These are phyloP conservation scores for Virgularia gustaviana DNA, from an alignment of 92 coral and sea anemone genomes.

Conservation along the genomic window DNA sequence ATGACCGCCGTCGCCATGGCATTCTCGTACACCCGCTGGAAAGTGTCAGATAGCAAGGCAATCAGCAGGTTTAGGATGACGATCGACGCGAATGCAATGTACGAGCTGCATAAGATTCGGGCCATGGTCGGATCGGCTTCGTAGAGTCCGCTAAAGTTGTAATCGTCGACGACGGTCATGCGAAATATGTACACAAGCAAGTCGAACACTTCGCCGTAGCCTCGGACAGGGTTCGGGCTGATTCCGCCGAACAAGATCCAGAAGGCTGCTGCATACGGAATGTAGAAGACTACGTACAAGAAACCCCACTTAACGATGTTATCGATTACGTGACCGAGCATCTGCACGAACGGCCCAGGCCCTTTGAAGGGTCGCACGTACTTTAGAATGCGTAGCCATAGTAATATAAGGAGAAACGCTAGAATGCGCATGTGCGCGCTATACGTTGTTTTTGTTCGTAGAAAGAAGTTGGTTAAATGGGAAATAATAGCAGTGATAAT, in stretches of 20 bases:
- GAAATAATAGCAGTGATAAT: slow-evolving; percentile 63
- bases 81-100: slow-evolving; percentile 85
- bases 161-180: slow-evolving; percentile 94
- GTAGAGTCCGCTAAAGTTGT: slow-evolving; percentile 69
- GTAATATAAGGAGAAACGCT: slow-evolving; percentile 66
- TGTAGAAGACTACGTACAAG: slow-evolving; percentile 76
- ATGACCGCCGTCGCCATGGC: slow-evolving; percentile 94
- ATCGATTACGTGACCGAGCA: slow-evolving; percentile 78
- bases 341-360: slow-evolving; percentile 88
- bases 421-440: slow-evolving; percentile 59
- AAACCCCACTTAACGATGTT: slow-evolving; percentile 80
- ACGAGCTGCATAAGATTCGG: slow-evolving; percentile 90
- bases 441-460: slow-evolving; percentile 41
- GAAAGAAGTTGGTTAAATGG: slow-evolving; percentile 58
- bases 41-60: slow-evolving; percentile 96
- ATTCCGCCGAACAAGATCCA: slow-evolving; percentile 82
- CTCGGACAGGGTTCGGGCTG: slow-evolving; percentile 55
- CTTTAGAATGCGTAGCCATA: slow-evolving; percentile 86
- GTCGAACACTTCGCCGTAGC: slow-evolving; percentile 69
- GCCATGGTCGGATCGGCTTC: slow-evolving; percentile 83
- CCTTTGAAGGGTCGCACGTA: slow-evolving; percentile 87
- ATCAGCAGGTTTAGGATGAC: slow-evolving; percentile 81
- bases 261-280: slow-evolving; percentile 95
- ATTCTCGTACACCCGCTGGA: slow-evolving; percentile 92
- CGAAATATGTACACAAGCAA: slow-evolving; percentile 83